Evolutionary conservation across 2,797 vertebrate genomes (phyloP).

Genomic region (Chloroceryle inda): DNA sequence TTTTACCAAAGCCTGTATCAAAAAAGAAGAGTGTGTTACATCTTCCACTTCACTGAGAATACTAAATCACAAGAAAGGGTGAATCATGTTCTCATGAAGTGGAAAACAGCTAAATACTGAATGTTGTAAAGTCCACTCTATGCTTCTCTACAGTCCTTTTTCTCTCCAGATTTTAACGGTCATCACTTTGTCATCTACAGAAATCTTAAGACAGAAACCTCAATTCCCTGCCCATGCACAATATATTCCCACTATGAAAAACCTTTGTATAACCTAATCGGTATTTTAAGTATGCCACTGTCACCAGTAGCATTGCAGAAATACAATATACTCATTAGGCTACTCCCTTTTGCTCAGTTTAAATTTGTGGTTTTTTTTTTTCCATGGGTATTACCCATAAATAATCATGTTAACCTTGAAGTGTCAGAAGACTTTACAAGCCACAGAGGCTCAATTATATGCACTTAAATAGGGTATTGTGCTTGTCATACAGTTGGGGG

Average conservation of each 20-base stretch:
- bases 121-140: neutral
- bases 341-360: neutral
- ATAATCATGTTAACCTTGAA: neutral
- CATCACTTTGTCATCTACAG: neutral
- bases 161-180: neutral
- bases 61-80: neutral
- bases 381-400: neutral
- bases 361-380: neutral
- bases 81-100: neutral
- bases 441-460: neutral
- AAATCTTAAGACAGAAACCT: neutral
- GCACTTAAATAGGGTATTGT: neutral
- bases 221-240: neutral
- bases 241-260: neutral
- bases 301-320: neutral
- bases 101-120: neutral
- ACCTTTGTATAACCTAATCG: neutral
- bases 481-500: neutral
- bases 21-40: neutral
- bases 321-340: neutral
- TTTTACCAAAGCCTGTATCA: neutral
- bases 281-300: neutral
- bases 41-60: conserved; percentile 1
- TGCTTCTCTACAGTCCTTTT: neutral
- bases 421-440: neutral